Evolutionary conservation across 2,113 vertebrate species (phyloP).

Genomic region (Mionectes macconnelli): DNA sequence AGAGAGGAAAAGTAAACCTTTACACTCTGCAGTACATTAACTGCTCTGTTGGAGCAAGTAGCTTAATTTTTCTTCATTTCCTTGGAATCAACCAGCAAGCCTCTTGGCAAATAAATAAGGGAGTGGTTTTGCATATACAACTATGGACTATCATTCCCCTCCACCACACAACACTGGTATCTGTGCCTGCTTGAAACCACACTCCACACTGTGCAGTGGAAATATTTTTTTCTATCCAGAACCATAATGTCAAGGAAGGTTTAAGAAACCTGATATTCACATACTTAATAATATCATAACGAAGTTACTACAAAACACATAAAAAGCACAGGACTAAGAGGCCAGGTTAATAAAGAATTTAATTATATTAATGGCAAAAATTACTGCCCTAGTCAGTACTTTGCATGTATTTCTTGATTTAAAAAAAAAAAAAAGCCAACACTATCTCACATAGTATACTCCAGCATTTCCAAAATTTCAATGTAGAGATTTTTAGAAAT

Average conservation of each 20-base stretch:
- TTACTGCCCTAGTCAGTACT: neutral
- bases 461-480: neutral
- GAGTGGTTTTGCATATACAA: neutral
- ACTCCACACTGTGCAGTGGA: neutral
- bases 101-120: neutral
- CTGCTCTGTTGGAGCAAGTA: slow-evolving; percentile 59
- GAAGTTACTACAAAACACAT: neutral
- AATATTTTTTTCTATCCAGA: neutral
- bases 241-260: neutral
- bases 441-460: neutral
- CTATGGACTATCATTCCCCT: neutral
- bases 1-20: neutral
- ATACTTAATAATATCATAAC: neutral
- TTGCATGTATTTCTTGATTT: neutral
- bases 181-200: neutral
- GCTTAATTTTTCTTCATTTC: slow-evolving; percentile 67
- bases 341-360: neutral
- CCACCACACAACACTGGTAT: neutral
- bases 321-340: neutral
- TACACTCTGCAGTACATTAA: slow-evolving; percentile 40
- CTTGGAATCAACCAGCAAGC: slow-evolving; percentile 52
- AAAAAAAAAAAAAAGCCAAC: neutral
- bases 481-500: neutral
- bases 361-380: neutral
- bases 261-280: neutral